Evolutionary conservation across 2,797 vertebrate species (phyloP).

Genomic region (Coracias cyanogaster): DNA sequence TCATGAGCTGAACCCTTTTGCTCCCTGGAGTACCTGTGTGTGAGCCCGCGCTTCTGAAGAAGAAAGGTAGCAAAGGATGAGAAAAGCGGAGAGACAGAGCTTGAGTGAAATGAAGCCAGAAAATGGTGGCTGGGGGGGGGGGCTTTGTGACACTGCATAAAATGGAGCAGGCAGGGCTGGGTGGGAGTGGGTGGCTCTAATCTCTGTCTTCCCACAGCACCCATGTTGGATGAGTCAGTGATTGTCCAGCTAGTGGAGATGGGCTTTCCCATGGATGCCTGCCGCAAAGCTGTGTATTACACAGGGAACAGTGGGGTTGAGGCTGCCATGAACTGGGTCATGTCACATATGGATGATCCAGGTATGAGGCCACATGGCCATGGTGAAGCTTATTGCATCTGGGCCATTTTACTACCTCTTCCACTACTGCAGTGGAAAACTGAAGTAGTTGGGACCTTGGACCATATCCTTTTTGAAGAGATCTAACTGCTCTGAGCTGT

Average conservation of each 20-base stretch:
- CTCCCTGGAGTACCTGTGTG: background rate
- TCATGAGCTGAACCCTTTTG: background rate
- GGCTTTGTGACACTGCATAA: background rate
- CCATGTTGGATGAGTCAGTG: conserved; percentile 94
- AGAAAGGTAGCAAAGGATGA: background rate
- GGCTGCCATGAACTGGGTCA: conserved; percentile 98
- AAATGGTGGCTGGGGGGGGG: background rate
- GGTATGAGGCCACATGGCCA: conserved; percentile 76
- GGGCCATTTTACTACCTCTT: background rate
- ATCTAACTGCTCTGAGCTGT: background rate
- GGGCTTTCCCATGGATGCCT: conserved; percentile 97
- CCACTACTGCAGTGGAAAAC: background rate
- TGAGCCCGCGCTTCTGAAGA: background rate
- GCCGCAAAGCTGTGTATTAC: conserved; percentile 97
- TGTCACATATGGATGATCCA: conserved; percentile 98
- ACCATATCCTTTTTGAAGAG: background rate
- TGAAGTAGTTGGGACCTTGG: background rate
- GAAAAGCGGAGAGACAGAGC: background rate
- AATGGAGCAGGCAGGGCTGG: background rate
- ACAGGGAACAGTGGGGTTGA: conserved; percentile 97
- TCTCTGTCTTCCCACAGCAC: conserved; percentile 81
- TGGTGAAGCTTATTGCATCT: background rate
- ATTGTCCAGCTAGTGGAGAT: conserved; percentile 97
- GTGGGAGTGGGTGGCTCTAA: conserved; percentile 8
- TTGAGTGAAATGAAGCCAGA: background rate